Base-by-base conservation (phyloP, 1,140 invertebrate species). In the Drosophila kurseongensis region DNA sequence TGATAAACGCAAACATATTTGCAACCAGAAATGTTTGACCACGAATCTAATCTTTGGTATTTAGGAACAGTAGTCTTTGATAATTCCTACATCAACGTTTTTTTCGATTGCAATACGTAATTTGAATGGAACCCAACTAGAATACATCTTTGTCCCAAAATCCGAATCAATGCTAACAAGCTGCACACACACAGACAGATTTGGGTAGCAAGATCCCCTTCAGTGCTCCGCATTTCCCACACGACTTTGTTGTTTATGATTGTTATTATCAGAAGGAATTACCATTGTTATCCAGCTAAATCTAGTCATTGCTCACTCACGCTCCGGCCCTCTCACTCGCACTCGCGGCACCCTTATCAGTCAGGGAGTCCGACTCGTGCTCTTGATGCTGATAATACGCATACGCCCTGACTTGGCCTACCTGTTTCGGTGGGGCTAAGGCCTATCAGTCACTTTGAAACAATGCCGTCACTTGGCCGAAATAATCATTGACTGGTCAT, bases 201-300 rank as follows among this genome's bases (percentile, higher is more conserved):
- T 44, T 29, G 35, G 16, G 14, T 16, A 45, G 13, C 27, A 14
- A 32, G 14, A 14, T 18, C 38, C 14, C 27, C 29, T 14, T 7
- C 48, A 1, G 7, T 2, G 27, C 45, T 12, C 14, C 29, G 13
- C 38, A 10, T 16, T 47, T 44, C 59, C 44, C 62, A 62, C 57
- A 66, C 68, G 65, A 78, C 74, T 57, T 47, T 44, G 41, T 65
- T 73, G 83, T 88, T 88, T 83, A 80, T 89, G 56, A 60, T 65
- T 83, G 72, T 63, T 72, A 88, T 88, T 88, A 89, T 89, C 84
- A 61, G 75, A 54, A 83, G 83, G 83, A 88, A 88, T 88, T 89
- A 86, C 83, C 75, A 79, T 80, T 83, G 84, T 88, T 86, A 86
- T 86, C 83, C 83, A 63, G 75, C 71, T 79, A 83, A 86, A 86